Conservation (phyloP, 2,797 vertebrate genomes). For the Pantherophis alleghaniensis region DNA sequence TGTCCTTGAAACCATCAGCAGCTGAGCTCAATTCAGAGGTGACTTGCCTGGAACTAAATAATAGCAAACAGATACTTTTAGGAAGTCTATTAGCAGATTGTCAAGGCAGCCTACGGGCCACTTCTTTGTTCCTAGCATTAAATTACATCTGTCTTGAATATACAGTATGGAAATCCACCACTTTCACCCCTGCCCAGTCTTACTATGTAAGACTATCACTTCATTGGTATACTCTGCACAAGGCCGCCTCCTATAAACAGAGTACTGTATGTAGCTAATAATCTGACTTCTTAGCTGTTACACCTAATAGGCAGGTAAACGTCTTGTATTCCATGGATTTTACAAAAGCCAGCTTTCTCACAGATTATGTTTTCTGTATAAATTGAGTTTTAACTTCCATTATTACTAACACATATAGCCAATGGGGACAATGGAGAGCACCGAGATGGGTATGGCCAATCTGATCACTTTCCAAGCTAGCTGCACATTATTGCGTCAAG, state of each 20-base stretch:
- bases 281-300: neutral
- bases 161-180: neutral
- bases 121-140: neutral
- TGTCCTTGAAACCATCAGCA: neutral
- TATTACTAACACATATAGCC: neutral
- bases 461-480: neutral
- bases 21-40: neutral
- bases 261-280: neutral
- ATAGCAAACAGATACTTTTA: neutral
- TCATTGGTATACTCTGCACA: neutral
- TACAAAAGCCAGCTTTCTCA: neutral
- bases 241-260: neutral
- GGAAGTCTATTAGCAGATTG: neutral
- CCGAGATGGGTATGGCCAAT: neutral
- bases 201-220: neutral
- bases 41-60: neutral
- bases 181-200: neutral
- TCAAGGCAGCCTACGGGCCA: neutral
- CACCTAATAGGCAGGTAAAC: neutral
- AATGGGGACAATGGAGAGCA: neutral
- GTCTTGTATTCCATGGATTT: neutral
- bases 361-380: neutral
- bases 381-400: neutral
- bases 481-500: neutral
- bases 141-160: neutral